Evolutionary conservation across 2,797 vertebrate genomes (phyloP).

Genomic region (Enteromius thamalakanensis): DNA sequence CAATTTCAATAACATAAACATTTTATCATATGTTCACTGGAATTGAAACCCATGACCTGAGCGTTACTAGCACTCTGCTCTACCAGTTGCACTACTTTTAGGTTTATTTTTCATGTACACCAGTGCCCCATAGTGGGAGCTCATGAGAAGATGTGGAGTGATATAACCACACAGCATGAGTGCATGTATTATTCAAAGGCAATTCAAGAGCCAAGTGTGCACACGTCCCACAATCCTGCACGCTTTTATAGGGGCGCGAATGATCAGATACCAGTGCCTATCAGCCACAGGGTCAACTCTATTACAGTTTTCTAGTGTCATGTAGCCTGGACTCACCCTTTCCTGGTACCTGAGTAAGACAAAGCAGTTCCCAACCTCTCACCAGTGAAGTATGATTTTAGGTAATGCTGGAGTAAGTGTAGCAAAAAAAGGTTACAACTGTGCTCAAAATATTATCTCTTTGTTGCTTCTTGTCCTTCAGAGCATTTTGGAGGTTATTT

Average conservation of each 20-base stretch:
- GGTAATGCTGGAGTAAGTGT: not conserved
- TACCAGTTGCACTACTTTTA: not conserved
- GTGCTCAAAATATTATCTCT: not conserved
- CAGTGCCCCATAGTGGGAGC: conserved; percentile 30
- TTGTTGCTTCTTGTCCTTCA: not conserved
- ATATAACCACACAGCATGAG: conserved; percentile 31
- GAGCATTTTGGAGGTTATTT: not conserved
- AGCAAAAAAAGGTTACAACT: no score
- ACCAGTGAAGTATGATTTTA: no score
- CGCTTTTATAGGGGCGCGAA: conserved; percentile 15
- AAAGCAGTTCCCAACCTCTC: not conserved
- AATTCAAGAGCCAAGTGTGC: conserved; percentile 38
- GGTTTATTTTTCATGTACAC: not conserved
- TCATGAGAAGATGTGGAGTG: conserved; percentile 21
- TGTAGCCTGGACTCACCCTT: not conserved
- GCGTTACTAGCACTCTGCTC: not conserved
- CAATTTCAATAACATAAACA: no score
- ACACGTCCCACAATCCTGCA: conserved; percentile 14
- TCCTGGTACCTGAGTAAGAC: not conserved
- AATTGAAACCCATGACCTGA: not conserved
- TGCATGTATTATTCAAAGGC: conserved; percentile 48
- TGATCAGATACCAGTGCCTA: conserved; percentile 25
- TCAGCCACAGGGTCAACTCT: conserved; percentile 25
- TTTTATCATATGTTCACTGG: not conserved
- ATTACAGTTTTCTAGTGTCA: conserved; percentile 17